Evolutionary conservation across 2,888 invertebrate species (phyloP).

Genomic region (Phymatocera aterrima): DNA sequence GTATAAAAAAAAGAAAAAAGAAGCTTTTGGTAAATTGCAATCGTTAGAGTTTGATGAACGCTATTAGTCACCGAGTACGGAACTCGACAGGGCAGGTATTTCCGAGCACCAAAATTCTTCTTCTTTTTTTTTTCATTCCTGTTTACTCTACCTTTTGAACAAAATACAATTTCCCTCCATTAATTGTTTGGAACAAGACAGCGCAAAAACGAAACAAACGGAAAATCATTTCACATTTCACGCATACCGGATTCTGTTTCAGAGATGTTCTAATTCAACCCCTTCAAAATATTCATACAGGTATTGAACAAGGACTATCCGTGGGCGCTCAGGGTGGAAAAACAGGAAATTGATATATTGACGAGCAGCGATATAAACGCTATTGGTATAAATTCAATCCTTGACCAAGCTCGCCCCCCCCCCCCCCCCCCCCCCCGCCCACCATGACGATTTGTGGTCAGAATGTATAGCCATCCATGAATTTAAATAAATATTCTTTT

Average conservation of each 20-base stretch:
- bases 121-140: not conserved
- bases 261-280: not conserved
- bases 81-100: slow-evolving; percentile 25
- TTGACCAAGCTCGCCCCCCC: no score
- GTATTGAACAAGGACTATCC: not conserved
- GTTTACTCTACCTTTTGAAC: not conserved
- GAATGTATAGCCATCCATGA: not conserved
- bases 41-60: slow-evolving; percentile 33
- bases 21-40: slow-evolving; percentile 31
- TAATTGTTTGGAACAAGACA: not conserved
- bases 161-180: not conserved
- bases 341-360: slow-evolving; percentile 34
- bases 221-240: not conserved
- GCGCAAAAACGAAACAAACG: not conserved
- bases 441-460: slow-evolving; percentile 1
- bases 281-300: not conserved
- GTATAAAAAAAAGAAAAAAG: slow-evolving; percentile 27
- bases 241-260: not conserved
- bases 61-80: slow-evolving; percentile 1
- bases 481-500: not conserved
- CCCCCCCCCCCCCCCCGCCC: no score
- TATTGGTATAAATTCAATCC: not conserved
- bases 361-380: slow-evolving; percentile 12
- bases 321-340: slow-evolving; percentile 6
- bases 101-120: not conserved